Conservation (phyloP, 2,797 vertebrate genomes). For the Trichosurus vulpecula region DNA sequence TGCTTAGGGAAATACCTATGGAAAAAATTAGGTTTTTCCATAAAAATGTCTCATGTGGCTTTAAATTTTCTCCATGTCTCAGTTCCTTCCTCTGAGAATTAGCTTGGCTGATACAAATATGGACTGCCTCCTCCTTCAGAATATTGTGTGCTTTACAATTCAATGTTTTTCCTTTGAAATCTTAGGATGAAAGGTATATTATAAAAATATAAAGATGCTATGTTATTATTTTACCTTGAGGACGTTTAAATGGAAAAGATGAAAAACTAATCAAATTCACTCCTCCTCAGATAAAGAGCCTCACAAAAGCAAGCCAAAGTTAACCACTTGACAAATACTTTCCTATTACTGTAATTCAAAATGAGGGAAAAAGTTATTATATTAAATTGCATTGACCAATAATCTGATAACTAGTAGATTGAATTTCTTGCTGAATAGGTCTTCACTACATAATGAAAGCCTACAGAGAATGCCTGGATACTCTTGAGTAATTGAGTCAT, state of each 20-base stretch:
- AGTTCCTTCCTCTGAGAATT: not conserved
- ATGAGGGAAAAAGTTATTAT: conserved; percentile 10
- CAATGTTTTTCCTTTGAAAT: not conserved
- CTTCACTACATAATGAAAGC: conserved; percentile 47
- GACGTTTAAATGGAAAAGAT: conserved; percentile 42
- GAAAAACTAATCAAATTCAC: conserved; percentile 66
- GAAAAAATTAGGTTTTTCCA: not conserved
- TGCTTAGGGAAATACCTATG: not conserved
- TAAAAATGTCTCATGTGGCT: not conserved
- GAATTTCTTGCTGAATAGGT: conserved; percentile 56
- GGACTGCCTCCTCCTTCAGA: not conserved
- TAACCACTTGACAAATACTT: conserved; percentile 72
- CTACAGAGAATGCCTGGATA: conserved; percentile 13
- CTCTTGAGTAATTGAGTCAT: conserved; percentile 51
- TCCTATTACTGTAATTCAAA: conserved; percentile 62
- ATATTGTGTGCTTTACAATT: not conserved
- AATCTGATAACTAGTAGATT: conserved; percentile 50
- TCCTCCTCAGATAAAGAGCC: conserved; percentile 66
- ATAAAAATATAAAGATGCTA: not conserved
- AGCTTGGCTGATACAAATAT: not conserved
- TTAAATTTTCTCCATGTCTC: not conserved
- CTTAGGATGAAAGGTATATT: not conserved
- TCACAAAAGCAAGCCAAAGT: conserved; percentile 56
- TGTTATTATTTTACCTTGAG: conserved; percentile 18
- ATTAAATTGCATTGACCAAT: conserved; percentile 60